Base-by-base conservation (phyloP, 1,140 invertebrate species). In the Thaumatotibia leucotreta region DNA sequence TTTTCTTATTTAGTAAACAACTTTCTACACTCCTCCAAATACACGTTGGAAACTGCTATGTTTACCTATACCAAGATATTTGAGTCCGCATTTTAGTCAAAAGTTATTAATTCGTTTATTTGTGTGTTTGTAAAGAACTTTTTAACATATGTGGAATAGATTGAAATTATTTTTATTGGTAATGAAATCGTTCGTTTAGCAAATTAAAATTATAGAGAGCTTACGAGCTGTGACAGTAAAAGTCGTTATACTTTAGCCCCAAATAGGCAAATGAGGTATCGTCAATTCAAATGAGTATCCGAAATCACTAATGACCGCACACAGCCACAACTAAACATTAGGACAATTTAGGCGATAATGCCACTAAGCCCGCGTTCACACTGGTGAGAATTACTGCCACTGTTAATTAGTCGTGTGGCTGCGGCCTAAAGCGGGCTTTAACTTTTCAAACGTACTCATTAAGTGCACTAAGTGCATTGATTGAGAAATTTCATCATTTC, bases 401-500 rank as follows among this genome's bases (percentile, higher is more conserved):
- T 79, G 82, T 78, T 85, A 89, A 89, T 89, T 88, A 84, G 85
- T 82, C 65, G 74, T 68, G 77, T 82, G 74, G n/a, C 50, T 75
- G 71, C 74, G 72, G 77, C 84, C 83, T 83, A 84, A 84, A 77
- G 72, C 68, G 73, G 68, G 83, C 83, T 86, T 88, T 86, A 88
- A 88, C 87, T 89, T 87, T 89, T 89, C 83, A 83, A 88, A 88
- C 78, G 82, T 77, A 73, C 79, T 83, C 82, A 86, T 86, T 88
- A 85, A 83, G 73, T 79, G 78, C 75, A 73, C 49, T 50, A 54
- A 23, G 63, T 63, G 73, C 74, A 83, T 84, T 83, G 84, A 87
- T 84, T 84, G 77, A 68, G 74, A 73, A 68, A 79, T 86, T 80
- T 72, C 62, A 69, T 72, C 35, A 45, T 45, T 45, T 45, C 17